Evolutionary conservation across 2,113 vertebrate genomes (phyloP), one percentile per base, ranked within the genome.

Genomic region (Chaenocephalus aceratus): DNA sequence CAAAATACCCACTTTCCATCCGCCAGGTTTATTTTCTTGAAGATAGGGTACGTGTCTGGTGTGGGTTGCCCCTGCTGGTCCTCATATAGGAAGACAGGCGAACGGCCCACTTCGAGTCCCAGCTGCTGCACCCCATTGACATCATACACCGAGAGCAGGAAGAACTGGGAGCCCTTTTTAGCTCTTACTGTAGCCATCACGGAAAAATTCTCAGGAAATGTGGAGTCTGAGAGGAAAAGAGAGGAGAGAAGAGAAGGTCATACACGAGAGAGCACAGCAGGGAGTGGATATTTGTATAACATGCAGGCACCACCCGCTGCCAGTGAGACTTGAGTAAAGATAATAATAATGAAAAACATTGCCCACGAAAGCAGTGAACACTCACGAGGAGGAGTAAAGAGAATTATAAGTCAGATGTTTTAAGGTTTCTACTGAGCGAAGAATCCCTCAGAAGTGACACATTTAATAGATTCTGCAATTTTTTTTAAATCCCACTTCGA

Each of bases 121-220:
- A 99, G 88, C 91, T 97, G 97, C 93, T 96, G 96, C 7, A 92
- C 88, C 0, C 97, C 96, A 0, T 88, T 89, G 57, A 95, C 93
- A 9, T 98, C 94, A 1, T 97, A 97, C 46, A 98, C 0, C 0
- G 97, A 97, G 2, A 99, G 87, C 16, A 98, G 90, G 81, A 97
- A 96, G 69, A 95, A 94, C 77, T 92, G 95, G 2, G 87, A 85
- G n/a, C 94, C 96, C 26, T 94, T 95, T 73, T 88, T 96, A 15
- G 94, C 95, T 59, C 95, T 92, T 21, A 97, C 52, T 0, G 97
- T 97, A 16, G 93, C 53, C 94, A 98, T 91, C 83, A 99, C 51
- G 0, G 97, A 98, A 91, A 98, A 99, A 75, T 96, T 91, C 82
- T 91, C 90, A 0, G 97, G 97, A 82, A 99, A 98, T 13, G 30